Percentiles rank a stretch among this genome's conserved stretches.
phyloP scores from a whole-genome alignment of 92 coral and sea anemone genomes.

The Porites lobata region DNA sequence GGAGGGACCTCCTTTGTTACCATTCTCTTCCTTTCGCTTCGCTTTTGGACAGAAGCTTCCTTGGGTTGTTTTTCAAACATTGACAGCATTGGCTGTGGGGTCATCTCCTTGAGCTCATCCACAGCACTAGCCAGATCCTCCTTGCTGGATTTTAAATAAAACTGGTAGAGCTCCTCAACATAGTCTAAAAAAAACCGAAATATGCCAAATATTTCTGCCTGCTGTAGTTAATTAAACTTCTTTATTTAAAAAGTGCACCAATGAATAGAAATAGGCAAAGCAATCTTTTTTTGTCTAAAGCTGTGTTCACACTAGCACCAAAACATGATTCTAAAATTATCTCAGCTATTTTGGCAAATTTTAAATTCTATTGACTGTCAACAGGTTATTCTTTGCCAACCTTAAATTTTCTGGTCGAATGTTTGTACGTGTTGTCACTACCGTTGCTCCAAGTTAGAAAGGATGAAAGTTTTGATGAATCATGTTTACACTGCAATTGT shows the following conservation, averaged over 20 bases:
- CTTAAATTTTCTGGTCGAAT: too few relatives aligned
- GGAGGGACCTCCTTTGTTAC: slow-evolving; percentile 59
- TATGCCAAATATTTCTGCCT: slow-evolving; percentile 8
- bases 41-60: slow-evolving; percentile 38
- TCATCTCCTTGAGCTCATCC: slow-evolving; percentile 46
- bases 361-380: too few relatives aligned
- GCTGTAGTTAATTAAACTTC: slow-evolving; percentile 3
- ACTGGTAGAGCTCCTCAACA: slow-evolving; percentile 56
- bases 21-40: slow-evolving; percentile 45
- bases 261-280: too few relatives aligned
- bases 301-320: too few relatives aligned
- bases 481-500: neutral
- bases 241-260: too few relatives aligned
- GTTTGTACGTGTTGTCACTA: too few relatives aligned
- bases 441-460: too few relatives aligned
- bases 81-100: slow-evolving; percentile 61
- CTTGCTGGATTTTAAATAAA: slow-evolving; percentile 29
- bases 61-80: slow-evolving; percentile 55
- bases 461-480: neutral
- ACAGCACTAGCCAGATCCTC: slow-evolving; percentile 30
- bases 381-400: too few relatives aligned
- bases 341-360: too few relatives aligned
- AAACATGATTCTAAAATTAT: too few relatives aligned
- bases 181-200: slow-evolving; percentile 39
- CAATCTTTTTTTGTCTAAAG: too few relatives aligned